A percentile compares a stretch with the other conserved stretches of the same genome.
These are phyloP conservation scores for Anas georgica DNA, from an alignment of 2,797 vertebrate genomes.

Conservation along the genomic window DNA sequence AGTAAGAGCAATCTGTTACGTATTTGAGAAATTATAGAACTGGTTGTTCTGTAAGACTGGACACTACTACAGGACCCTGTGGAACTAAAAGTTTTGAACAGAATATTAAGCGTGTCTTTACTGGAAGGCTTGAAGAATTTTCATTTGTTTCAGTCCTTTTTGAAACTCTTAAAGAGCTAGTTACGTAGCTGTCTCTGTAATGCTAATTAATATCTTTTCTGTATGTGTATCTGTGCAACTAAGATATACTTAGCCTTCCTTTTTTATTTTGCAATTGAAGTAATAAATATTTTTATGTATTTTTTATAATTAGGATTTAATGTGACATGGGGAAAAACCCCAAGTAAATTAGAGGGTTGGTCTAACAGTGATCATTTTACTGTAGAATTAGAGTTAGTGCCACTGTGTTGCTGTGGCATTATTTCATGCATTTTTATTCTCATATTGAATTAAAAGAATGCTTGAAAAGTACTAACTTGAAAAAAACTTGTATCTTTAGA, in stretches of 20 bases:
- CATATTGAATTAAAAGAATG: neutral
- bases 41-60: neutral
- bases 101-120: neutral
- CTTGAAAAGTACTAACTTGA: neutral
- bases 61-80: neutral
- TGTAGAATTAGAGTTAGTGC: conserved; percentile 54
- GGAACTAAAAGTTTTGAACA: neutral
- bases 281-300: neutral
- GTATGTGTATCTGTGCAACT: neutral
- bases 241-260: neutral
- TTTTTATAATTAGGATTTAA: neutral
- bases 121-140: neutral
- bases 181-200: neutral
- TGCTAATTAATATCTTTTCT: neutral
- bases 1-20: neutral
- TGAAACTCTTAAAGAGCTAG: neutral
- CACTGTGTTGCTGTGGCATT: neutral
- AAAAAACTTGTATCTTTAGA: neutral
- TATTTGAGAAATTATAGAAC: neutral
- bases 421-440: neutral
- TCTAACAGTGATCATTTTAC: neutral
- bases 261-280: neutral
- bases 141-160: neutral
- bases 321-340: neutral
- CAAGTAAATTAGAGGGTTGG: neutral